These are phyloP conservation scores for Lophotis ruficrista DNA, from an alignment of 2,113 vertebrate species.

Conservation along the genomic window DNA sequence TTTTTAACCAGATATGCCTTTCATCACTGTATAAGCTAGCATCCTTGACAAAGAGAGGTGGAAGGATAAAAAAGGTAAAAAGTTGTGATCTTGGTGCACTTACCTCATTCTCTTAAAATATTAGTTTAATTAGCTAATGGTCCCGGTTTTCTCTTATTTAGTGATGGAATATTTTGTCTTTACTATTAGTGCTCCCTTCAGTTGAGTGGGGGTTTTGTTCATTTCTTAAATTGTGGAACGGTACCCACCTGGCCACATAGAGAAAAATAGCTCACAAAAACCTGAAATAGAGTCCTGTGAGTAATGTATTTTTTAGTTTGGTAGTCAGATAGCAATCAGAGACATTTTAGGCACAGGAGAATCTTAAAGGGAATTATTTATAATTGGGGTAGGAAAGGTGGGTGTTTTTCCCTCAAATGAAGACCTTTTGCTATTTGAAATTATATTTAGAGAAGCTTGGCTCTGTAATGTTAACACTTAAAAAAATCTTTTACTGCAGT, in stretches of 20 bases:
- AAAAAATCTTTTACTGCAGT: background rate
- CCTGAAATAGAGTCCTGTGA: background rate
- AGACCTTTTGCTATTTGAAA: background rate
- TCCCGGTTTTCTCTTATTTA: background rate
- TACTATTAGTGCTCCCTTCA: background rate
- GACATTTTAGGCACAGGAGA: background rate
- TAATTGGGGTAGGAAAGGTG: background rate
- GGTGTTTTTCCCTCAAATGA: background rate
- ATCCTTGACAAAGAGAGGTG: background rate
- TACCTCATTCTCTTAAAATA: background rate
- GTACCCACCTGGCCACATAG: background rate
- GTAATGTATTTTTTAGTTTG: background rate
- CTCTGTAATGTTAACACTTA: background rate
- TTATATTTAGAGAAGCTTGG: background rate
- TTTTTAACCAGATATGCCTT: background rate
- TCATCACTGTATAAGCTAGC: background rate
- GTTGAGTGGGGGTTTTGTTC: background rate
- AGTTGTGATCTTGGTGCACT: background rate
- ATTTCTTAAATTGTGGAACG: background rate
- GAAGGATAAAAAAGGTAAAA: background rate
- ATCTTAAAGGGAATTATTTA: background rate
- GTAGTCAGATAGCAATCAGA: background rate
- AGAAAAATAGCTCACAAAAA: background rate
- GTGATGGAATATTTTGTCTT: background rate
- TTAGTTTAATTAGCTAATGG: background rate